A percentile compares a stretch with the other conserved stretches of the same genome.
Evolutionary conservation across 2,888 invertebrate genomes (phyloP).

Genomic region (Hirtodrosophila trivittata): DNA sequence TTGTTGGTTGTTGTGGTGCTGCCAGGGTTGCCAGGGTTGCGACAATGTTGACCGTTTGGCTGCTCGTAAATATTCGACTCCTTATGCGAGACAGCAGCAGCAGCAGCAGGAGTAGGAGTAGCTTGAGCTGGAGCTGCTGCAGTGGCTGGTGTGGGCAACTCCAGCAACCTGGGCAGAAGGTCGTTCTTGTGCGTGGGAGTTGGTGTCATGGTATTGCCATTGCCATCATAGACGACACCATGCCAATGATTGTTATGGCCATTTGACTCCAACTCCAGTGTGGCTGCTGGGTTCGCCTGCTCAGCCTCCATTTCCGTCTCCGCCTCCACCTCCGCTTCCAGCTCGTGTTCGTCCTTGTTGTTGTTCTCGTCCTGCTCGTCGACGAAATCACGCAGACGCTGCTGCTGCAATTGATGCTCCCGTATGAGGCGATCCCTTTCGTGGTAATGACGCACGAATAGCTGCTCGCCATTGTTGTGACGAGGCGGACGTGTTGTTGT

Average conservation of each 20-base stretch:
- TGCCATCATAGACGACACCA: conserved; percentile 70
- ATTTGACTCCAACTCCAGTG: conserved; percentile 38
- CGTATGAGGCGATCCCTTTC: conserved; percentile 84
- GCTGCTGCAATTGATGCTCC: conserved; percentile 83
- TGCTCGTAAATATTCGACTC: conserved; percentile 71
- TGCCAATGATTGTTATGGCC: conserved; percentile 74
- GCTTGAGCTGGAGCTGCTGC: conserved; percentile 9
- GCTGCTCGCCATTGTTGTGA: conserved; percentile 70
- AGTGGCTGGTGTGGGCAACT: conserved; percentile 4
- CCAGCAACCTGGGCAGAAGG: not conserved
- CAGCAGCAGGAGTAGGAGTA: conserved; percentile 10
- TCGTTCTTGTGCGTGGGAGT: conserved; percentile 8
- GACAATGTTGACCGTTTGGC: conserved; percentile 55
- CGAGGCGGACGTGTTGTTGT: conserved; percentile 44
- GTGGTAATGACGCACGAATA: conserved; percentile 83
- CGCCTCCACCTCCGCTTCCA: conserved; percentile 11
- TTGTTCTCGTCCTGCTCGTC: conserved; percentile 29
- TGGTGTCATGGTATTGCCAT: conserved; percentile 57
- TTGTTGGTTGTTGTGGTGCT: conserved; percentile 49
- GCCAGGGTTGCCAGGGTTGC: conserved; percentile 43
- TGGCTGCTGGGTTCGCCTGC: not conserved
- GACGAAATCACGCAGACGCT: conserved; percentile 67
- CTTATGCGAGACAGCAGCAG: conserved; percentile 28
- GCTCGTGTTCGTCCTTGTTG: conserved; percentile 11
- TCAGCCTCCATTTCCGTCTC: conserved; percentile 8